Conservation (phyloP, 2,888 invertebrate genomes). For the Oconnorella tubifera region DNA sequence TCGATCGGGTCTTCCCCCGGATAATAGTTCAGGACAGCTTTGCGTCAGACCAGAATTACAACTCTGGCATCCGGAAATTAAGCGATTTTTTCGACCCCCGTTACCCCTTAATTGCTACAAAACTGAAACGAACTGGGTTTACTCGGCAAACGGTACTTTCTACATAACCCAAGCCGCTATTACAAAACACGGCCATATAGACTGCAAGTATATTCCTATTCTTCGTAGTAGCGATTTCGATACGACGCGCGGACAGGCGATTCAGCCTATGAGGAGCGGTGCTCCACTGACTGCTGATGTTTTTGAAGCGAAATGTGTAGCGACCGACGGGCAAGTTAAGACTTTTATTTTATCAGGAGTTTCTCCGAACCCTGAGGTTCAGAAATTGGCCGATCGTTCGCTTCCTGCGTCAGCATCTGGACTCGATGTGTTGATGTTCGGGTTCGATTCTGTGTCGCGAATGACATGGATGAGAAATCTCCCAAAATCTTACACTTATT, state of each 20-base stretch:
- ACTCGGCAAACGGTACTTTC: slow-evolving; percentile 66
- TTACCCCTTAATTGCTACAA: slow-evolving; percentile 64
- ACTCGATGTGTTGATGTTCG: slow-evolving; percentile 66
- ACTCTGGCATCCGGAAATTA: slow-evolving; percentile 69
- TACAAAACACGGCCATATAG: slow-evolving; percentile 54
- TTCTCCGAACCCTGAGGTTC: slow-evolving; percentile 21
- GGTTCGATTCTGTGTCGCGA: slow-evolving; percentile 80
- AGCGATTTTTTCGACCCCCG: slow-evolving; percentile 67
- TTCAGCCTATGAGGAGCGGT: slow-evolving; percentile 18
- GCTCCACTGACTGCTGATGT: slow-evolving; percentile 24
- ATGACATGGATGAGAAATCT: slow-evolving; percentile 58
- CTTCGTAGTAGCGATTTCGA: slow-evolving; percentile 36
- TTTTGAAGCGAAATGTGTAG: slow-evolving; percentile 33
- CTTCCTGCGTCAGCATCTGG: slow-evolving; percentile 9
- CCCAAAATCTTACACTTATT: slow-evolving; percentile 47
- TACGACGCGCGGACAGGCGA: slow-evolving; percentile 5
- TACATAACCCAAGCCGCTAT: slow-evolving; percentile 60
- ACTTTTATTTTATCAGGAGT: slow-evolving; percentile 65
- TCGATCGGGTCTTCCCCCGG: no score
- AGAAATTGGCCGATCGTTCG: no score
- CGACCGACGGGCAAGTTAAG: slow-evolving; percentile 60
- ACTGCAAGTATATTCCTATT: slow-evolving; percentile 62
- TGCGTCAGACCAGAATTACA: slow-evolving; percentile 69
- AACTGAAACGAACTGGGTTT: slow-evolving; percentile 70
- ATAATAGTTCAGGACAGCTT: slow-evolving; percentile 52